phyloP scores from a whole-genome alignment of 2,888 invertebrate genomes.

The Macaria liturata region DNA sequence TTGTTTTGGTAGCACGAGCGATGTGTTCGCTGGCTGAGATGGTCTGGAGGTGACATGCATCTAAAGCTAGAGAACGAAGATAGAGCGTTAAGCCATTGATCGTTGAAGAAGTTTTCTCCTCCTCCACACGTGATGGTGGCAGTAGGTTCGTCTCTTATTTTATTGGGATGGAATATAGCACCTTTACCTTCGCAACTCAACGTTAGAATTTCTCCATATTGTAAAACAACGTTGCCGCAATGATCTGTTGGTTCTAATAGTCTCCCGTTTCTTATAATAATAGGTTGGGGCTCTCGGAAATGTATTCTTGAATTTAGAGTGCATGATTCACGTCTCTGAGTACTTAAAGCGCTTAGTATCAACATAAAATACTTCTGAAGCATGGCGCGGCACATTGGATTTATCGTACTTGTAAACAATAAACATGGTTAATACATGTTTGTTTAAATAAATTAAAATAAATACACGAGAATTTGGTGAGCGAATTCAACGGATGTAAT shows the following conservation, averaged over 20 bases:
- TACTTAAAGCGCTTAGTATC: constrained; percentile 59
- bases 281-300: constrained; percentile 64
- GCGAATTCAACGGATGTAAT: no score
- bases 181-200: constrained; percentile 63
- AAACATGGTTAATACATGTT: not conserved
- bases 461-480: no score
- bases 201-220: constrained; percentile 56
- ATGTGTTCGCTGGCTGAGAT: constrained; percentile 54
- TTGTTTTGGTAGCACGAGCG: constrained; percentile 59
- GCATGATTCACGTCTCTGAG: constrained; percentile 53
- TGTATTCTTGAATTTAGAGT: constrained; percentile 55
- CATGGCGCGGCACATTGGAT: constrained; percentile 38
- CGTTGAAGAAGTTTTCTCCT: constrained; percentile 59
- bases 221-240: constrained; percentile 56
- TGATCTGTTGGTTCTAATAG: constrained; percentile 64
- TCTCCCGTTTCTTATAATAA: constrained; percentile 56
- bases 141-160: constrained; percentile 38
- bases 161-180: constrained; percentile 53
- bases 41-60: constrained; percentile 52
- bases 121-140: constrained; percentile 58
- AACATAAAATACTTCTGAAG: constrained; percentile 51
- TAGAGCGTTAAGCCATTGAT: constrained; percentile 57
- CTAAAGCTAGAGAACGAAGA: constrained; percentile 54
- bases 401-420: constrained; percentile 1
- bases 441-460: not conserved